phyloP scores from a whole-genome alignment of 37 sponge, comb jelly and placozoan genomes.

The Diacarnus erythraeanus region DNA sequence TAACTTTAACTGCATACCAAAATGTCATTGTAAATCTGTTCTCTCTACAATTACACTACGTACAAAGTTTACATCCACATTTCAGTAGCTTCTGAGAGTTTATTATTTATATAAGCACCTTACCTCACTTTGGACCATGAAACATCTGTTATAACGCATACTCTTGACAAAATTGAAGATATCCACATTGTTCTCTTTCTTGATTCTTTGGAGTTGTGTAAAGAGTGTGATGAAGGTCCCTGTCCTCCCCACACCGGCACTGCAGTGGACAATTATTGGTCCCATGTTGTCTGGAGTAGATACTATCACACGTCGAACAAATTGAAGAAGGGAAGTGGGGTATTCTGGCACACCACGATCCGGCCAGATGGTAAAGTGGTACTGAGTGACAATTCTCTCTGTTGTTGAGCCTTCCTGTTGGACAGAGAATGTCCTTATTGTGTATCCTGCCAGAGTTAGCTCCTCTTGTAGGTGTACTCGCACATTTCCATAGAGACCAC shows the following conservation, averaged over 20 bases:
- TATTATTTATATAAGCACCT: no score
- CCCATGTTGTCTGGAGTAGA: constrained; percentile 27
- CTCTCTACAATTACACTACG: no score
- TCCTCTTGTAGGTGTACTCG: constrained; percentile 63
- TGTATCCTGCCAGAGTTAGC: constrained; percentile 71
- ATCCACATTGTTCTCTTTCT: constrained; percentile 54
- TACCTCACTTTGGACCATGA: constrained; percentile 90
- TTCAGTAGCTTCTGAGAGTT: no score
- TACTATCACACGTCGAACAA: constrained; percentile 55
- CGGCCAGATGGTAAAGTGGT: constrained; percentile 90
- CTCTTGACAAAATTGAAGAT: constrained; percentile 64
- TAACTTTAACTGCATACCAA: no score
- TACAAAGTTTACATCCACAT: no score
- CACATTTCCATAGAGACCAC: constrained; percentile 40
- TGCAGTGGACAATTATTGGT: constrained; percentile 81
- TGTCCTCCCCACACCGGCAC: constrained; percentile 87
- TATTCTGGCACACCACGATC: constrained; percentile 92
- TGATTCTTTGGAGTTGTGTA: constrained; percentile 57
- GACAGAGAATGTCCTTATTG: constrained; percentile 79
- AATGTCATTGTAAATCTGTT: no score
- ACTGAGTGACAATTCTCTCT: constrained; percentile 75
- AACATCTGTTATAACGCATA: constrained; percentile 62
- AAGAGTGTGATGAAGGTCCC: constrained; percentile 77
- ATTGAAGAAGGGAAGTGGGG: constrained; percentile 77
- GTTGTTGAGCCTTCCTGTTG: constrained; percentile 34